These are phyloP conservation scores for Penelope pileata DNA, from an alignment of 2,113 vertebrate species.

Conservation along the genomic window DNA sequence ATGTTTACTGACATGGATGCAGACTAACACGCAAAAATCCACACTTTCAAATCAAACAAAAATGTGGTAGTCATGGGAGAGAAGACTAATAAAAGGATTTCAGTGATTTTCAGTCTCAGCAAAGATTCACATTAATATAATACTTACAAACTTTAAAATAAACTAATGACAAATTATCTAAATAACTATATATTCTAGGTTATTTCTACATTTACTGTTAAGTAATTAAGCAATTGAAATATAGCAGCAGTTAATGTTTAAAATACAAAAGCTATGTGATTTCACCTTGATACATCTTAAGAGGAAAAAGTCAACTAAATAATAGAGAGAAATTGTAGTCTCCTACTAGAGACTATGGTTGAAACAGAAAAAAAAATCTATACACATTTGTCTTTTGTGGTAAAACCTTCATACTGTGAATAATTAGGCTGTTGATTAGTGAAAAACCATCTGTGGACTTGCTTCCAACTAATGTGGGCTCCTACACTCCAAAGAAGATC, in stretches of 20 bases:
- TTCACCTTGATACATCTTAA: not conserved
- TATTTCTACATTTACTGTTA: not conserved
- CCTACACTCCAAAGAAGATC: not conserved
- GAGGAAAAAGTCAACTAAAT: not conserved
- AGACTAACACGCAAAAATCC: not conserved
- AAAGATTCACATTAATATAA: not conserved
- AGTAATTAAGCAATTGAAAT: not conserved
- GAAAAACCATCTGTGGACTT: not conserved
- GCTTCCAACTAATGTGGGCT: accelerated
- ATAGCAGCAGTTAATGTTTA: not conserved
- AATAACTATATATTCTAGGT: not conserved
- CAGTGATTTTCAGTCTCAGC: not conserved
- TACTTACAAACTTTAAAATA: not conserved
- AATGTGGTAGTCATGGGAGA: not conserved
- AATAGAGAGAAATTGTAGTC: not conserved
- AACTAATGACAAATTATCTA: not conserved
- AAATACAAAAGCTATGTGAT: not conserved
- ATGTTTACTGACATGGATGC: not conserved
- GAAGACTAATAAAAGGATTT: not conserved
- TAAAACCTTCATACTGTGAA: not conserved
- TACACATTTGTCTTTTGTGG: not conserved
- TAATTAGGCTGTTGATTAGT: not conserved
- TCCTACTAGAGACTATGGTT: not conserved
- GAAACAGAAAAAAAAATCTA: not conserved
- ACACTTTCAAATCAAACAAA: not conserved